phyloP scores from a whole-genome alignment of 1,140 invertebrate genomes.

The Achatina immaculata region DNA sequence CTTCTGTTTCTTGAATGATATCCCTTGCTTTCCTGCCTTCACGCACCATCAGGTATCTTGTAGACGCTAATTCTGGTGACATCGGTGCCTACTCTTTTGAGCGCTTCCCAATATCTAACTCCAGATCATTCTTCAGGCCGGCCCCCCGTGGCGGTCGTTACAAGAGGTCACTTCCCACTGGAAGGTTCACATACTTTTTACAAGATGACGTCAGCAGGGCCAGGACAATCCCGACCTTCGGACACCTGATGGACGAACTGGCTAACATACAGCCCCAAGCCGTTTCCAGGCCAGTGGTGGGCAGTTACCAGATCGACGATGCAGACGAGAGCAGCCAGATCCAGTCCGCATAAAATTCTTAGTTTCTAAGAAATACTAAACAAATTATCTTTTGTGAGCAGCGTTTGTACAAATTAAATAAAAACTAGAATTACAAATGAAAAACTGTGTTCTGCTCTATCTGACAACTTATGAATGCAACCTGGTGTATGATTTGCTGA shows the following conservation, averaged over 20 bases:
- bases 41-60: not conserved
- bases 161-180: not conserved
- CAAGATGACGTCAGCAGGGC: not conserved
- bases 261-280: not conserved
- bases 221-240: not conserved
- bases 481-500: too few relatives aligned
- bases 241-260: not conserved
- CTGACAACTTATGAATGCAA: too few relatives aligned
- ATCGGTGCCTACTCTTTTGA: not conserved
- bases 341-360: not conserved
- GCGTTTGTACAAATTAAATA: not conserved
- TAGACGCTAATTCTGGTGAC: not conserved
- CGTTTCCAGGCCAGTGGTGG: not conserved
- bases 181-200: not conserved
- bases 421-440: not conserved
- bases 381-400: not conserved
- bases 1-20: not conserved
- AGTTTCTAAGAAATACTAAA: not conserved
- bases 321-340: not conserved
- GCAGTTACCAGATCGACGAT: not conserved
- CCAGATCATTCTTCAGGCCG: not conserved
- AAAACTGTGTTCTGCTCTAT: too few relatives aligned
- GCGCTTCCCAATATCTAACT: not conserved
- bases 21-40: not conserved
- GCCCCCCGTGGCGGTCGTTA: not conserved